phyloP scores from a whole-genome alignment of 2,888 invertebrate genomes.

The Drepanosiphum platanoidis region DNA sequence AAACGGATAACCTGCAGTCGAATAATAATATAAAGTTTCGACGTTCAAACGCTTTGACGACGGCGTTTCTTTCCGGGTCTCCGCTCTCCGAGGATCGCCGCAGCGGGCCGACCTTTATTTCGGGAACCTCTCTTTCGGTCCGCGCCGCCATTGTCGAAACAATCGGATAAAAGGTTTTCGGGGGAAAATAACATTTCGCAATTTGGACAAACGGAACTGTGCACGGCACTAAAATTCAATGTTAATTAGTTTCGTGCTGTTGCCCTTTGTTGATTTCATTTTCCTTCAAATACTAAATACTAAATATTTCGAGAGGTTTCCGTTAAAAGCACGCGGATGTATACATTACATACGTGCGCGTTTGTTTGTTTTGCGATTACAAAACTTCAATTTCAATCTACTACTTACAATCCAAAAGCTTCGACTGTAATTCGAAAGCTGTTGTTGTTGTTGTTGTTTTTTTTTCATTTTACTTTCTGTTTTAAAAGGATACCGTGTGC shows the following conservation, averaged over 20 bases:
- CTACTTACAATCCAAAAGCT: slow-evolving; percentile 1
- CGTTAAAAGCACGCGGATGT: neutral
- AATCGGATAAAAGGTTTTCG: slow-evolving; percentile 29
- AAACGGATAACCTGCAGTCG: no score
- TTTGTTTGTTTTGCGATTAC: slow-evolving; percentile 7
- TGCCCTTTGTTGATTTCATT: slow-evolving; percentile 1
- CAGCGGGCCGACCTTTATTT: no score
- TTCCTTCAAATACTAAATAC: neutral
- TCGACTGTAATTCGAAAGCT: slow-evolving; percentile 1
- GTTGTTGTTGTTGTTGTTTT: no score
- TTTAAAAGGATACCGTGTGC: neutral
- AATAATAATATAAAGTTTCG: neutral
- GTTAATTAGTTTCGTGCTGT: slow-evolving; percentile 5
- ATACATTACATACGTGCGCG: neutral
- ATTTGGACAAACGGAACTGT: slow-evolving; percentile 6
- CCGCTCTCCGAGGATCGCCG: neutral
- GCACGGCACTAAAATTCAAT: neutral
- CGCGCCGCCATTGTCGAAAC: slow-evolving; percentile 13
- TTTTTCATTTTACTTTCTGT: neutral
- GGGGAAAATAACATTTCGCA: slow-evolving; percentile 15
- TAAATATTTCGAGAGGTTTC: slow-evolving; percentile 6
- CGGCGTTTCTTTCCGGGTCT: neutral
- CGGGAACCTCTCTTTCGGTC: neutral
- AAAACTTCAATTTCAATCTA: slow-evolving; percentile 10
- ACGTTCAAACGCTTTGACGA: neutral